Evolutionary conservation across 1,140 invertebrate genomes (phyloP), one percentile per base, ranked within the genome.

Genomic region (Subanguina moxae): DNA sequence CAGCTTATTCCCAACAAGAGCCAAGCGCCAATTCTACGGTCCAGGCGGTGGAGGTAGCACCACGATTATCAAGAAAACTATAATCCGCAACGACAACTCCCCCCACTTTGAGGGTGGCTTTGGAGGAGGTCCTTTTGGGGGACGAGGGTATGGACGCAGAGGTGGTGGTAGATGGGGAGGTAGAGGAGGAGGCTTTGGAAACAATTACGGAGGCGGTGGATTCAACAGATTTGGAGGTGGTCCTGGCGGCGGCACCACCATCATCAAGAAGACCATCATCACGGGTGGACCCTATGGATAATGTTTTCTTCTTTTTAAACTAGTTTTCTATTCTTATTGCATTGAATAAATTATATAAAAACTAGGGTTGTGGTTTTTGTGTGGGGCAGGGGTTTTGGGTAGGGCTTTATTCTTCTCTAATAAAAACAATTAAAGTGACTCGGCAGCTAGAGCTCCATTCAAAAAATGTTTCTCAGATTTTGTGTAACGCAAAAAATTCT

Each of bases 261-360:
- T 52, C 3, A 52, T 52, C 48, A 52, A 52, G 15, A 52, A 52
- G 23, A 52, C 48, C 17, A 52, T 52, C 48, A 52, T 52, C 17
- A 19, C 11, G 23, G 48, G 48, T 52, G 48, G 48, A 52, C 48
- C 48, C 3, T 52, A 52, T 25, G 48, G 48, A 19, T 52, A 52
- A 52, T 52, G 3, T 15, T 7, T 3, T 15, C 32, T 38, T 38
- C 3, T 11, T 38, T 38, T 38, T 38, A 11, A n/a, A n/a, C n/a
- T 38, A 38, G 11, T 5, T 38, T 38, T 38, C 3, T 38, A 11
- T 38, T 38, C 11, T 38, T 3, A 38, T 38, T 38, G 32, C 11
- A 38, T 11, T 5, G 11, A 38, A 38, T 5, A 11, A 38, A 38
- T 38, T 38, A 38, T 38, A 38, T 5, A 38, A 38, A 38, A 38